Evolutionary conservation across 2,888 invertebrate genomes (phyloP).

Genomic region (Cephus spinipes): DNA sequence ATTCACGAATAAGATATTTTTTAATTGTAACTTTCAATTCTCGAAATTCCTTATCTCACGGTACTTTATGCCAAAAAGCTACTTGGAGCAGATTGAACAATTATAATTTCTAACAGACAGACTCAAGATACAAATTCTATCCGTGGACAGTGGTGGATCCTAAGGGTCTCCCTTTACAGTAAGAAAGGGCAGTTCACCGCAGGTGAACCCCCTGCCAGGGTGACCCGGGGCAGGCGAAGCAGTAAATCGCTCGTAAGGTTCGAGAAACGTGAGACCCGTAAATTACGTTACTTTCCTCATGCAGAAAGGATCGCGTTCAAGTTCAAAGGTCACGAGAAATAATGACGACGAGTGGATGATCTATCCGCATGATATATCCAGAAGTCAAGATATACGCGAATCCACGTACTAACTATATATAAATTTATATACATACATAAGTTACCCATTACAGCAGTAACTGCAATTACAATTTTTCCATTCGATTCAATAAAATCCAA

Average conservation of each 20-base stretch:
- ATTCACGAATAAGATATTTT: not conserved
- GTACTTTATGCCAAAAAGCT: not conserved
- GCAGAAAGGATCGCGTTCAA: conserved; percentile 56
- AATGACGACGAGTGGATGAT: conserved; percentile 54
- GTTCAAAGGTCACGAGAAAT: conserved; percentile 55
- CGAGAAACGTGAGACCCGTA: conserved; percentile 59
- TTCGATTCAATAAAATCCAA: not conserved
- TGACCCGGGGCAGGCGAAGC: conserved; percentile 56
- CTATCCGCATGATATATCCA: conserved; percentile 52
- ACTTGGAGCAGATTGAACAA: not conserved
- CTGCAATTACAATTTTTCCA: not conserved
- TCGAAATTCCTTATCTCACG: not conserved
- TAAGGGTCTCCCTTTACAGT: not conserved
- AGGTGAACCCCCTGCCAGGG: conserved; percentile 50
- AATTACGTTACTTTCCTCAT: conserved; percentile 57
- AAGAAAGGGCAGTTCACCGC: not conserved
- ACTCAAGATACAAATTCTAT: not conserved
- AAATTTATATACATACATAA: not conserved
- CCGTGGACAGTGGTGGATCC: not conserved
- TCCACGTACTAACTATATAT: not conserved
- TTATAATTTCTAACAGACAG: not conserved
- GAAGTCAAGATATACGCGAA: conserved; percentile 20
- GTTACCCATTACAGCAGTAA: not conserved
- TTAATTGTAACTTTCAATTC: not conserved
- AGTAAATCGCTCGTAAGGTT: conserved; percentile 55